Evolutionary conservation across 2,113 vertebrate species (phyloP).

Genomic region (Pongo pygmaeus): DNA sequence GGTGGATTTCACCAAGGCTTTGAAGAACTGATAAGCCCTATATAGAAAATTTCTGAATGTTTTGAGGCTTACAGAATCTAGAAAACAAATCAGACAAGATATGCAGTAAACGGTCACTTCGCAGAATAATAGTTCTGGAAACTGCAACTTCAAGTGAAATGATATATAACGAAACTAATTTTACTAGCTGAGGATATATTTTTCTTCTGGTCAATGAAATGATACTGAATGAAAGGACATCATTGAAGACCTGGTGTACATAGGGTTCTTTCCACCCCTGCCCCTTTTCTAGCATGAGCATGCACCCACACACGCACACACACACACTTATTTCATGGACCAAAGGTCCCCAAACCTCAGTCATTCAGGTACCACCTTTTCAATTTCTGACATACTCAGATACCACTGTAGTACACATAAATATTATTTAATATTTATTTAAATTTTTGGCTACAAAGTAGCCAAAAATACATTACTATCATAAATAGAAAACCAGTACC

Average conservation of each 20-base stretch:
- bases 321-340: neutral
- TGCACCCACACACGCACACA: no score
- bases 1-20: neutral
- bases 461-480: neutral
- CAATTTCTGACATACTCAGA: neutral
- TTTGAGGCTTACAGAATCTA: neutral
- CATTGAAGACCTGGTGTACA: neutral
- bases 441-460: neutral
- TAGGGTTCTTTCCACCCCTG: neutral
- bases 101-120: neutral
- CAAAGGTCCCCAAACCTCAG: neutral
- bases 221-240: neutral
- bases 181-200: neutral
- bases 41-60: neutral
- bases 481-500: neutral
- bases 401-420: neutral
- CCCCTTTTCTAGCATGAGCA: rapidly evolving
- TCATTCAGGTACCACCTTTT: neutral
- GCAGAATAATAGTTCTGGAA: neutral
- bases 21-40: neutral
- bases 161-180: neutral
- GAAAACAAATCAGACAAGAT: neutral
- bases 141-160: neutral
- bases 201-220: neutral
- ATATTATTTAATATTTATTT: neutral